Evolutionary conservation across 2,797 vertebrate genomes (phyloP).

Genomic region (Sebastes reedi): DNA sequence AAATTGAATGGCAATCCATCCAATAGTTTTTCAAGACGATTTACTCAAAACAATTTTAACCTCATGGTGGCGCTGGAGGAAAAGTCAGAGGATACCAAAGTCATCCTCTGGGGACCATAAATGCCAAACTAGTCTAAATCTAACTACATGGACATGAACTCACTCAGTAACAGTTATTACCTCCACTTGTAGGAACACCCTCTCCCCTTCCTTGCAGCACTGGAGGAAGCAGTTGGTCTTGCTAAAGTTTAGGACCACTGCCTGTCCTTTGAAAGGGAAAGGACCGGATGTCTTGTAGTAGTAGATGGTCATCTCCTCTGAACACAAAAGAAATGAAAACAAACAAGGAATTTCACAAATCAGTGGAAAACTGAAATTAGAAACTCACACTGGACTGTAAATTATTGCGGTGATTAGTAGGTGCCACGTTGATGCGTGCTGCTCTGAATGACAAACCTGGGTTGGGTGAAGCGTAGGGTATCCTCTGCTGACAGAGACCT

Average conservation of each 20-base stretch:
- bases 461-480: conserved; percentile 37
- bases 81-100: neutral
- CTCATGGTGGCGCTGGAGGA: neutral
- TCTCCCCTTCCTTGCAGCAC: conserved; percentile 56
- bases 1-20: neutral
- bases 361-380: neutral
- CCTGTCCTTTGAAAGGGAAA: conserved; percentile 46
- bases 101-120: neutral
- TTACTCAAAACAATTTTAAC: neutral
- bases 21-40: neutral
- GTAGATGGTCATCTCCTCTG: conserved; percentile 83
- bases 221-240: conserved; percentile 75
- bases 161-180: conserved; percentile 50
- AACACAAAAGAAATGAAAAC: neutral
- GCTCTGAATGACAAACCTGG: conserved; percentile 63
- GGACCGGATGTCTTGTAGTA: conserved; percentile 61
- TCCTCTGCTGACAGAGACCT: conserved; percentile 28
- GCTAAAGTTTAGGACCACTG: conserved; percentile 82
- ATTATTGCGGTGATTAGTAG: neutral
- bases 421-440: neutral
- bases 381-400: neutral
- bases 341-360: neutral
- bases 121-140: neutral
- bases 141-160: neutral
- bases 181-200: conserved; percentile 64